Conservation (phyloP, 2,797 vertebrate species). For the Chloroceryle inda region DNA sequence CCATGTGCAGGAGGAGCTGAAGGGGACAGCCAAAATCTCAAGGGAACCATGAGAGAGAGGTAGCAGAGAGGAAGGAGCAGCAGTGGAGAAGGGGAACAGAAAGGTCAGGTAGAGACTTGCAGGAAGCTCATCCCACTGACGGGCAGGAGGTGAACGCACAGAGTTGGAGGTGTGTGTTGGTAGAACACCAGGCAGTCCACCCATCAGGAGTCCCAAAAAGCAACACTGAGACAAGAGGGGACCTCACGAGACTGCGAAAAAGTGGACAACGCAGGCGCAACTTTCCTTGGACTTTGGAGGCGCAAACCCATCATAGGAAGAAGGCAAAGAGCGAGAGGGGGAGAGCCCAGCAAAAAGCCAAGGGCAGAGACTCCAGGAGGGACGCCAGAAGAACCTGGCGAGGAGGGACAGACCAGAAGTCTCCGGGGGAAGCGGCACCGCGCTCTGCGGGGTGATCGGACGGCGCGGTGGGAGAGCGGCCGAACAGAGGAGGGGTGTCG, state of each 20-base stretch:
- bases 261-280: not conserved
- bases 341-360: not conserved
- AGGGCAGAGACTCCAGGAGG: not conserved
- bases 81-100: not conserved
- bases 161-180: not conserved
- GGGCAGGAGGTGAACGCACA: not conserved
- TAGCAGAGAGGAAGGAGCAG: not conserved
- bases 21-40: not conserved
- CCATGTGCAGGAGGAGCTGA: not conserved
- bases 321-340: not conserved
- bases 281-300: not conserved
- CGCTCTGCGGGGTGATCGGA: not conserved
- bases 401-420: not conserved
- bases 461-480: not conserved
- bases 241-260: not conserved
- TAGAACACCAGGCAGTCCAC: not conserved
- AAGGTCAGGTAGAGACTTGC: not conserved
- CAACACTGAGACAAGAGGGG: accelerated
- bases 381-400: not conserved
- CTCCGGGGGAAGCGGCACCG: not conserved
- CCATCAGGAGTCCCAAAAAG: not conserved
- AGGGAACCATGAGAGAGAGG: not conserved
- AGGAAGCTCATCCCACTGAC: accelerated
- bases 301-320: not conserved
- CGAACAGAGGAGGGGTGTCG: not conserved